Conservation (phyloP, 2,113 vertebrate genomes). For the Entosphenus tridentatus region DNA sequence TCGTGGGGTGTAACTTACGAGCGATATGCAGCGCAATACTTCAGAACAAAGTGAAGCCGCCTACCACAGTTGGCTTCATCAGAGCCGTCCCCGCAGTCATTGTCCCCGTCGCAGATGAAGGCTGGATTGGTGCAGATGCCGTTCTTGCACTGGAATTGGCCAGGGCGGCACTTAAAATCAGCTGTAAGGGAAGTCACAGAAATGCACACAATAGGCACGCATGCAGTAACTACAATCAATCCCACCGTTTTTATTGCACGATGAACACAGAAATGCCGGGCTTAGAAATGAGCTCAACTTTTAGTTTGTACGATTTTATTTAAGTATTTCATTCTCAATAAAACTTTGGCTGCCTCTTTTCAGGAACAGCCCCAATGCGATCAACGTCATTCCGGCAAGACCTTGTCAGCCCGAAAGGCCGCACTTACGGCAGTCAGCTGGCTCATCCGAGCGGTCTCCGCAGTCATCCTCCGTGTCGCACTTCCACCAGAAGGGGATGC, state of each 20-base stretch:
- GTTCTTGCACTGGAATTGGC: slow-evolving; percentile 85
- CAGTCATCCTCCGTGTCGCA: slow-evolving; percentile 95
- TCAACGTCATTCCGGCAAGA: no score
- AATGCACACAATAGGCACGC: no score
- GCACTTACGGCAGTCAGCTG: slow-evolving; percentile 72
- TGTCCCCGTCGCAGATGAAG: slow-evolving; percentile 94
- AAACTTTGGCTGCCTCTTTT: no score
- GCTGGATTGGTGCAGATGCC: slow-evolving; percentile 94
- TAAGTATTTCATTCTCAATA: no score
- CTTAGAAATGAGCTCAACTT: no score
- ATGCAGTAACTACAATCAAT: no score
- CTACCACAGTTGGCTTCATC: slow-evolving; percentile 84
- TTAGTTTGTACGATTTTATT: no score
- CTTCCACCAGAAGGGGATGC: slow-evolving; percentile 99
- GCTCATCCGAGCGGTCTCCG: slow-evolving; percentile 74
- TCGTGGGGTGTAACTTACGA: background rate
- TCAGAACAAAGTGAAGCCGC: background rate
- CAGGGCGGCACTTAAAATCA: slow-evolving; percentile 75
- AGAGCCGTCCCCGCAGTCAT: slow-evolving; percentile 84
- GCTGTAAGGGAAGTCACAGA: slow-evolving; percentile 21
- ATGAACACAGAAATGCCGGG: no score
- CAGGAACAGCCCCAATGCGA: no score
- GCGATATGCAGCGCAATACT: background rate
- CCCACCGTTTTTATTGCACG: no score
- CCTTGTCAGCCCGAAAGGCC: background rate